Evolutionary conservation across 2,888 invertebrate genomes (phyloP).

Genomic region (Lithophane ornitopus): DNA sequence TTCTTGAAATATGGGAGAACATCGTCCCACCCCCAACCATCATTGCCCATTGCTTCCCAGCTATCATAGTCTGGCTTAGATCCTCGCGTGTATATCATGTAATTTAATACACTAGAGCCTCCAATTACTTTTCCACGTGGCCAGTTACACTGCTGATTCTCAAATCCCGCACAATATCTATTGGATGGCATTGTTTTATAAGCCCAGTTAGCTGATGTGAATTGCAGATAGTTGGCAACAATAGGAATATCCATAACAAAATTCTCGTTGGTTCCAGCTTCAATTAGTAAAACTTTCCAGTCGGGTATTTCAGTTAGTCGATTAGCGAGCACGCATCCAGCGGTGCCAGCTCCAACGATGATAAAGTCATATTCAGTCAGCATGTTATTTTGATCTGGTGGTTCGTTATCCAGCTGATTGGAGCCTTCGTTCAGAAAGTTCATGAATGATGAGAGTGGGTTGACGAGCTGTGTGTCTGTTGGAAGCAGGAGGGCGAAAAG

Average conservation of each 20-base stretch:
- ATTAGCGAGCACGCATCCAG: conserved; percentile 94
- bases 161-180: conserved; percentile 93
- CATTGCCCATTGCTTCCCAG: conserved; percentile 93
- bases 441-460: conserved; percentile 87
- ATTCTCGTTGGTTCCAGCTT: conserved; percentile 94
- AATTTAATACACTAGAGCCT: conserved; percentile 95
- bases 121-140: conserved; percentile 96
- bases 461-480: conserved; percentile 76
- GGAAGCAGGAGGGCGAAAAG: conserved; percentile 74
- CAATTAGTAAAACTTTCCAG: conserved; percentile 93
- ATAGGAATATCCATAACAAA: conserved; percentile 94
- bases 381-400: conserved; percentile 87
- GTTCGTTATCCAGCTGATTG: conserved; percentile 88
- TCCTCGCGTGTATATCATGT: conserved; percentile 95
- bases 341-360: conserved; percentile 95
- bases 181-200: conserved; percentile 95
- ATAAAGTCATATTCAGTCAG: conserved; percentile 94
- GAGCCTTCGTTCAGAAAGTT: conserved; percentile 90
- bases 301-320: conserved; percentile 93
- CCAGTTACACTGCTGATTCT: conserved; percentile 94
- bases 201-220: conserved; percentile 94
- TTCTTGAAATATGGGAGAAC: conserved; percentile 95
- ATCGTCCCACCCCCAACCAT: conserved; percentile 94
- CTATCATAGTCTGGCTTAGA: conserved; percentile 93
- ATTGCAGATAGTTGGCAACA: conserved; percentile 93